These are phyloP conservation scores for Solea senegalensis DNA, from an alignment of 2,113 vertebrate species.

Conservation along the genomic window DNA sequence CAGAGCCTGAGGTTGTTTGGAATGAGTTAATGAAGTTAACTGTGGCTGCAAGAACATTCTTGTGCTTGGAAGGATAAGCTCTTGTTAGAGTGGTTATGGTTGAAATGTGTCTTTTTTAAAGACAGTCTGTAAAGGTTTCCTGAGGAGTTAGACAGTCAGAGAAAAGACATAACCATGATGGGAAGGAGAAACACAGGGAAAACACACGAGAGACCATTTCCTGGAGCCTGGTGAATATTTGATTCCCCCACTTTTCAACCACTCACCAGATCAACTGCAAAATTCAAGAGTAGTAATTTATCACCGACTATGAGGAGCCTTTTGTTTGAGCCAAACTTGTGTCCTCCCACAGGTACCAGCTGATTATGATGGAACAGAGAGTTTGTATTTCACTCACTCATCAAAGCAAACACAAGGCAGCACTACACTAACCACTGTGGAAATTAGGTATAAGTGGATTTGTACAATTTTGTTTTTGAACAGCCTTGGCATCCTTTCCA, in stretches of 20 bases:
- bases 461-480: not conserved
- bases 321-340: not conserved
- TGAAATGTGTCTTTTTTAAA: not conserved
- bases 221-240: no score
- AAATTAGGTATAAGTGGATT: not conserved
- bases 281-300: not conserved
- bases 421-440: not conserved
- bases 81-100: not conserved
- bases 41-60: conserved; percentile 14
- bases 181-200: not conserved
- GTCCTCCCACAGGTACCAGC: conserved; percentile 2
- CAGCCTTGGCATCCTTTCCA: not conserved
- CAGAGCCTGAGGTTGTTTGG: conserved; percentile 18
- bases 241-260: not conserved
- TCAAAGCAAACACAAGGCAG: no score
- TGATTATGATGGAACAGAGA: not conserved
- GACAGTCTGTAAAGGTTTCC: not conserved
- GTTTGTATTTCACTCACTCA: not conserved
- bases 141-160: not conserved
- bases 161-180: not conserved
- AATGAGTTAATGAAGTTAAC: conserved; percentile 31
- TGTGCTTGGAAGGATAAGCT: not conserved
- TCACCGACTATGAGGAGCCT: not conserved
- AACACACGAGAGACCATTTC: no score
- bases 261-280: not conserved